Base-by-base conservation (phyloP, 2,888 invertebrate species). In the Petrophora chlorosata region DNA sequence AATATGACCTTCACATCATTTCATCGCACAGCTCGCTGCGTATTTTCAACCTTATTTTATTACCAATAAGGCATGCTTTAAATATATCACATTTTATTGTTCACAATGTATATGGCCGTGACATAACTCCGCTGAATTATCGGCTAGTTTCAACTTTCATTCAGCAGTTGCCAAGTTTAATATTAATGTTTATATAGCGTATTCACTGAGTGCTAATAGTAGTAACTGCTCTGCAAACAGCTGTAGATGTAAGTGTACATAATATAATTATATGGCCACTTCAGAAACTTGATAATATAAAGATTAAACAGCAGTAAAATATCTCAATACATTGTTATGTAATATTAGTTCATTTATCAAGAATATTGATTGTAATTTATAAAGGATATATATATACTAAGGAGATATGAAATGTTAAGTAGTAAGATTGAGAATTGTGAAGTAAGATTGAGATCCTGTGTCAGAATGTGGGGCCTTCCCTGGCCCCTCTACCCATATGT, bases 21-120 rank as follows among this genome's bases (percentile, higher is more conserved):
- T 40, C 3, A 22, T 30, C 10, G 3, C 3, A 3, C 14, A 22
- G 3, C 30, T 22, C 14, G 29, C 19, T 14, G 5, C 23, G 5
- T 17, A 25, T 25, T 12, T 26, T 17, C 12, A 34, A 13, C 17
- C 12, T 15, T 30, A 30, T 3, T 13, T 7, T 5, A 13, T 7
- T 7, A 5, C 5, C 10, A n/a, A n/a, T n/a, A n/a, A n/a, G n/a
- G n/a, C n/a, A n/a, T n/a, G n/a, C n/a, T n/a, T n/a, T n/a, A n/a
- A n/a, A n/a, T n/a, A n/a, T n/a, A n/a, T n/a, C n/a, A n/a, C n/a
- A 4, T 25, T n/a, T 5, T 17, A 7, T 29, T 3, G 5, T 22
- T 3, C 22, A 30, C 15, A 48, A 48, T 42, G 7, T 17, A 32
- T 5, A 41, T 42, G 32, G 7, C 48, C 36, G 10, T 42, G 40